Percentiles rank a stretch among this genome's conserved stretches.
Evolutionary conservation across 2,113 vertebrate species (phyloP).

Genomic region (Corapipo altera): DNA sequence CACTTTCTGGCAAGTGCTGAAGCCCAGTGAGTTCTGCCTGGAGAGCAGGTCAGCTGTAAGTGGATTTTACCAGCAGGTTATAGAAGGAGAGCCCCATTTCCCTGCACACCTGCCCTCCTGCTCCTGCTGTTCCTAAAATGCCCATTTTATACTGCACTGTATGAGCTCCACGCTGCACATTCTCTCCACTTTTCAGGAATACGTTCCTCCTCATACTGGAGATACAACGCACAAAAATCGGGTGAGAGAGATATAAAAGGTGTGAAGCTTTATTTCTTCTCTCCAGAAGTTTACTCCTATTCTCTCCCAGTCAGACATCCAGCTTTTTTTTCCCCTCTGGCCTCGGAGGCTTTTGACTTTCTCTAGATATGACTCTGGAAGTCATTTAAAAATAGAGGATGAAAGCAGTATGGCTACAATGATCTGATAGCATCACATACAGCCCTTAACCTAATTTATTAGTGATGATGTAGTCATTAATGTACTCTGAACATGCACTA

Average conservation of each 20-base stretch:
- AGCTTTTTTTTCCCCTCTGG: background rate
- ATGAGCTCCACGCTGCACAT: fast-evolving
- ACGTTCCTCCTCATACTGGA: background rate
- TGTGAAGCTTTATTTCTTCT: background rate
- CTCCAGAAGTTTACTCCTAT: background rate
- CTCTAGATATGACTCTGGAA: background rate
- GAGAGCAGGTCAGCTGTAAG: background rate
- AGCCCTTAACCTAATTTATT: slow-evolving; percentile 52
- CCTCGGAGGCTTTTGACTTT: slow-evolving; percentile 18
- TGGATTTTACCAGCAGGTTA: background rate
- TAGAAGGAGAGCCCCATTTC: fast-evolving
- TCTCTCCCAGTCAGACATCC: background rate
- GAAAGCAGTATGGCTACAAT: background rate
- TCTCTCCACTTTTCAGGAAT: background rate
- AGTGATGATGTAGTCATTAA: slow-evolving; percentile 60
- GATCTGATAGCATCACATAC: slow-evolving; percentile 22
- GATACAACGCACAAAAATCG: background rate
- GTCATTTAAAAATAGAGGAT: slow-evolving; percentile 31
- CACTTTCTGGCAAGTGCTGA: fast-evolving
- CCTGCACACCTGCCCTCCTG: background rate
- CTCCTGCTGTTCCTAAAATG: background rate
- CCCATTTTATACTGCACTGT: background rate
- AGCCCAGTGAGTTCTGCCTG: background rate
- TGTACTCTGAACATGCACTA: slow-evolving; percentile 26
- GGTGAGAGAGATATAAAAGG: background rate